Percentiles rank a stretch among this genome's conserved stretches.
Conservation (phyloP, 2,888 invertebrate genomes). For the Gnatocerus cornutus region DNA sequence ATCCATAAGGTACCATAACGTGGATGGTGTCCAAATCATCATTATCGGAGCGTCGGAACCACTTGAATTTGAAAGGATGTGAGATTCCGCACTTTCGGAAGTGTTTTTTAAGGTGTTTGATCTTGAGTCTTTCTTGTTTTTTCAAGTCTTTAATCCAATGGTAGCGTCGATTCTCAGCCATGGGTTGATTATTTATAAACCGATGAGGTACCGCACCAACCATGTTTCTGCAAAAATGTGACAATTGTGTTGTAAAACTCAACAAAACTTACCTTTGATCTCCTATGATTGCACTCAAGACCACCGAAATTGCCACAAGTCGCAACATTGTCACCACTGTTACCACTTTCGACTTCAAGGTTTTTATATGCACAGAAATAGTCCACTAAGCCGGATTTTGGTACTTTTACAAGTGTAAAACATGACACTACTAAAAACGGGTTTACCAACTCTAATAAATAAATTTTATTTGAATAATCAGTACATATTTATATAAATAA, state of each 20-base stretch:
- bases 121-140: conserved; percentile 25
- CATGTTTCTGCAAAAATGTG: background rate
- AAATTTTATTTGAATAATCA: conserved; percentile 35
- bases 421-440: conserved; percentile 2
- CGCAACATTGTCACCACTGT: conserved; percentile 7
- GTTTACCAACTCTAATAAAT: conserved; percentile 22
- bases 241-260: background rate
- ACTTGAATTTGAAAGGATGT: conserved; percentile 16
- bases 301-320: background rate
- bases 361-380: conserved; percentile 3
- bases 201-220: background rate
- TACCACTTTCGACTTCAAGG: background rate
- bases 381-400: conserved; percentile 13
- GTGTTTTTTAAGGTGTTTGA: conserved; percentile 17
- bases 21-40: conserved; percentile 27
- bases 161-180: conserved; percentile 13
- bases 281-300: background rate
- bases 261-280: conserved; percentile 8
- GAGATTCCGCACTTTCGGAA: conserved; percentile 32
- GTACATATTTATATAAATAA: conserved; percentile 36
- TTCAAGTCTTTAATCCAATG: conserved; percentile 25
- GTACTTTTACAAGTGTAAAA: conserved; percentile 17
- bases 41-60: conserved; percentile 10
- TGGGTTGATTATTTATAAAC: background rate
- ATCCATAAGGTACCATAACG: conserved; percentile 37